Evolutionary conservation across 2,113 vertebrate species (phyloP).

Genomic region (Carollia perspicillata): DNA sequence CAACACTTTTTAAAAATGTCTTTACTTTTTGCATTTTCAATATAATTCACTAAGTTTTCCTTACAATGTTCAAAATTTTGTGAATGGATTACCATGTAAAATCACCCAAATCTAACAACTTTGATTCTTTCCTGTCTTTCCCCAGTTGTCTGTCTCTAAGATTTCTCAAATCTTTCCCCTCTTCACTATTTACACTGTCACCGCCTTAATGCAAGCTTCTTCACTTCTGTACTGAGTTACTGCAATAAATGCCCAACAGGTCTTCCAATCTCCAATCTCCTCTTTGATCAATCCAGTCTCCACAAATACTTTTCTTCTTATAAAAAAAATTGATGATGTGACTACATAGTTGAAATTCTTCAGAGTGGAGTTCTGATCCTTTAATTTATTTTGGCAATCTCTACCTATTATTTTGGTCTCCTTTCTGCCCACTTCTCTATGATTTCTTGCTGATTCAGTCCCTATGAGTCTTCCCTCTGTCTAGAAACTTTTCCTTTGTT

Average conservation of each 20-base stretch:
- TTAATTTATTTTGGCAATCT: not conserved
- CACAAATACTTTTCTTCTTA: not conserved
- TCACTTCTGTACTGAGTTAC: not conserved
- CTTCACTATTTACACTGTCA: not conserved
- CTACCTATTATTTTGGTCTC: not conserved
- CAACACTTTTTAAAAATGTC: not conserved
- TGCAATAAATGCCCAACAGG: not conserved
- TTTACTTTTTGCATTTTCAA: not conserved
- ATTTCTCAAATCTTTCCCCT: not conserved
- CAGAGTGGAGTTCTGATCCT: not conserved
- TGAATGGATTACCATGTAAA: not conserved
- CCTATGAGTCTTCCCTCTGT: not conserved
- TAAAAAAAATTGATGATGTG: not conserved
- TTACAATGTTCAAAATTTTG: constrained; percentile 17
- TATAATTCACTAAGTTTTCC: not conserved
- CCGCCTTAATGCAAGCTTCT: not conserved
- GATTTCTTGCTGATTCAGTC: not conserved
- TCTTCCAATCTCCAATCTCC: not conserved
- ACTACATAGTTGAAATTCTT: not conserved
- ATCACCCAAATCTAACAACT: not conserved
- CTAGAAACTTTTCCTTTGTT: not conserved
- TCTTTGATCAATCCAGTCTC: not conserved
- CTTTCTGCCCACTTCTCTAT: not conserved
- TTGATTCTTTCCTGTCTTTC: not conserved
- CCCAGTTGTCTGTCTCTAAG: not conserved